These are phyloP conservation scores for Phaenicophaeus curvirostris DNA, from an alignment of 2,797 vertebrate species.

Conservation along the genomic window DNA sequence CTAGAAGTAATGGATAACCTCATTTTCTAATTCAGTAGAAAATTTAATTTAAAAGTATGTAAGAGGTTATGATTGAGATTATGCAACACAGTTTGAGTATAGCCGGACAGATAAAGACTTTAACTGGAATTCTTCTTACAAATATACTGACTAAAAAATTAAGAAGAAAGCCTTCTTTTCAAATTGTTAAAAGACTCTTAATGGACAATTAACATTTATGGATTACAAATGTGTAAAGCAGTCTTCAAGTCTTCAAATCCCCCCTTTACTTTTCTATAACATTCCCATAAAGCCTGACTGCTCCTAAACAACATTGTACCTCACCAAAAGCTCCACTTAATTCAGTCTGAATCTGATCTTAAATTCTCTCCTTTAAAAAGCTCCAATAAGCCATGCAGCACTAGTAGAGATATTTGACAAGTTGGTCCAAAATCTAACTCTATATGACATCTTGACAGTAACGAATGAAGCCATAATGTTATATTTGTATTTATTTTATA, in stretches of 20 bases:
- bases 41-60: not conserved
- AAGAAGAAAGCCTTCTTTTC: not conserved
- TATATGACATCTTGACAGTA: not conserved
- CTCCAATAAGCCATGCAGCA: not conserved
- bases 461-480: not conserved
- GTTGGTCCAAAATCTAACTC: not conserved
- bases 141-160: not conserved
- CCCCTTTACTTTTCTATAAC: not conserved
- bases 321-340: not conserved
- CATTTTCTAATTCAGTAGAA: not conserved
- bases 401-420: not conserved
- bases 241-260: not conserved
- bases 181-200: not conserved
- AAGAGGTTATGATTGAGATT: rapidly evolving
- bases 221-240: not conserved
- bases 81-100: not conserved
- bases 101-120: not conserved
- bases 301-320: not conserved
- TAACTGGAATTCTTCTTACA: not conserved
- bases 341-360: not conserved
- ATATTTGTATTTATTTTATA: not conserved
- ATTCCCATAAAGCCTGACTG: not conserved
- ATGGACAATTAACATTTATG: not conserved
- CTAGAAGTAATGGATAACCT: not conserved
- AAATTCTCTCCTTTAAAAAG: not conserved